Evolutionary conservation across 2,888 invertebrate species (phyloP).

Genomic region (Geophilus truncorum): DNA sequence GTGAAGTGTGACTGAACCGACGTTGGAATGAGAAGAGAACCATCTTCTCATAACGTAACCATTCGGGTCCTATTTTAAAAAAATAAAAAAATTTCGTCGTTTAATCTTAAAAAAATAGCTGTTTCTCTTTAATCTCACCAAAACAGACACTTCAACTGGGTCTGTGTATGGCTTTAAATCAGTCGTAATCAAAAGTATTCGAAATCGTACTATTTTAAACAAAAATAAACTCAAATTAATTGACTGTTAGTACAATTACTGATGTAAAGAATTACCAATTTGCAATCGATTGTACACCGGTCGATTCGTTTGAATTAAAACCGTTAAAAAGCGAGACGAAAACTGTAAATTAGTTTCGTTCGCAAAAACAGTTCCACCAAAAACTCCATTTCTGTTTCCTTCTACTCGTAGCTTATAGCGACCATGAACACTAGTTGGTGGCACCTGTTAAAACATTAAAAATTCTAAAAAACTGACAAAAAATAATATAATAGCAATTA

Average conservation of each 20-base stretch:
- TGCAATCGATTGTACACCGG: conserved; percentile 47
- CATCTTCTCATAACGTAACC: conserved; percentile 39
- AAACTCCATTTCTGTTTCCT: conserved; percentile 44
- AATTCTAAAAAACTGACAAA: neutral
- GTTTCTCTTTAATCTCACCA: conserved; percentile 44
- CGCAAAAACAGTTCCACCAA: conserved; percentile 48
- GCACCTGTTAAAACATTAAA: conserved; percentile 45
- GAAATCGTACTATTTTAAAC: conserved; percentile 49
- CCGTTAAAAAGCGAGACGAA: conserved; percentile 49
- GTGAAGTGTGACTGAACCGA: conserved; percentile 33
- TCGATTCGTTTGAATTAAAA: conserved; percentile 51
- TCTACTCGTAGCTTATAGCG: conserved; percentile 49
- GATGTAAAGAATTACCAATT: conserved; percentile 25
- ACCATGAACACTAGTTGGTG: conserved; percentile 46
- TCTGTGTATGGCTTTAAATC: conserved; percentile 49
- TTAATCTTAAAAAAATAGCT: too few relatives aligned
- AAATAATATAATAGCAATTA: conserved; percentile 25
- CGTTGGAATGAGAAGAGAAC: conserved; percentile 39
- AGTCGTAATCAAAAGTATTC: conserved; percentile 48
- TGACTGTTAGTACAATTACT: too few relatives aligned
- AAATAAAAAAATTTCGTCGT: too few relatives aligned
- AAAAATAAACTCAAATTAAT: neutral
- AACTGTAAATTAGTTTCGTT: conserved; percentile 50
- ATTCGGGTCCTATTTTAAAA: conserved; percentile 36
- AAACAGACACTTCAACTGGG: conserved; percentile 48